phyloP scores from a whole-genome alignment of 2,888 invertebrate genomes.

The Achlya flavicornis region DNA sequence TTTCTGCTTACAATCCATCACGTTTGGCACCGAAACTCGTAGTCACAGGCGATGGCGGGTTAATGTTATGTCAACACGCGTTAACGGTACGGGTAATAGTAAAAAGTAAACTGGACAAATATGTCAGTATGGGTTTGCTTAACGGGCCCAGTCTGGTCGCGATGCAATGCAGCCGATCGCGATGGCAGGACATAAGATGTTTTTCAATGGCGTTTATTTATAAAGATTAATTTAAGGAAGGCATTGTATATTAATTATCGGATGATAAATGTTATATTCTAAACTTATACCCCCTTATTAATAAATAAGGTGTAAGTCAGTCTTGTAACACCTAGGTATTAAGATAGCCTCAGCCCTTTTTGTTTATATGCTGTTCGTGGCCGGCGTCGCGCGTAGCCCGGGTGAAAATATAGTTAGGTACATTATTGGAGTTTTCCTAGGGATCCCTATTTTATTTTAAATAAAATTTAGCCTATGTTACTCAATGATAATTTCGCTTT shows the following conservation, averaged over 20 bases:
- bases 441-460: too few species aligned
- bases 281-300: too few species aligned
- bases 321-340: too few species aligned
- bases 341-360: too few species aligned
- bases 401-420: too few species aligned
- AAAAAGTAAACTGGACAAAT: conserved; percentile 82
- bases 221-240: neutral
- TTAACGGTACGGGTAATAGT: conserved; percentile 76
- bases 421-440: too few species aligned
- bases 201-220: neutral
- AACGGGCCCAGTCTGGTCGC: conserved; percentile 60
- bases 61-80: conserved; percentile 73
- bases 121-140: conserved; percentile 77
- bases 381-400: too few species aligned
- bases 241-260: neutral
- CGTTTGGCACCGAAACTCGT: conserved; percentile 27
- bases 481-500: too few species aligned
- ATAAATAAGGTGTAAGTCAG: too few species aligned
- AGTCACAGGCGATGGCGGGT: conserved; percentile 42
- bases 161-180: conserved; percentile 6
- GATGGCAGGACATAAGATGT: neutral
- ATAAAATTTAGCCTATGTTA: too few species aligned
- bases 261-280: neutral
- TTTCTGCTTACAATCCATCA: conserved; percentile 13
- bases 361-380: too few species aligned